phyloP scores from a whole-genome alignment of 2,113 vertebrate species.

The Pachycephala philippinensis region DNA sequence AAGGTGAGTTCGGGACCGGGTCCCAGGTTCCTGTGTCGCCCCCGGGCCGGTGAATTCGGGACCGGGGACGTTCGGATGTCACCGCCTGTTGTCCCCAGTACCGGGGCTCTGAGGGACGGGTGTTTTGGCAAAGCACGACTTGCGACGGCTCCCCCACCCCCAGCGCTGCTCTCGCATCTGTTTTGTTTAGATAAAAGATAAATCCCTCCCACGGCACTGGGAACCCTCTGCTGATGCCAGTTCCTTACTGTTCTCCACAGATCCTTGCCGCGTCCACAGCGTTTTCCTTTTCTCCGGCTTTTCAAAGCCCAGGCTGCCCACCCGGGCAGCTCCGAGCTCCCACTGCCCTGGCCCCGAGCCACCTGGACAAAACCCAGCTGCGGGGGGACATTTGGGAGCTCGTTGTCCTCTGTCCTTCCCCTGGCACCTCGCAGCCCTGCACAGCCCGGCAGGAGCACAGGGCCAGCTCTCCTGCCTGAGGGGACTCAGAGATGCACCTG shows the following conservation, averaged over 20 bases:
- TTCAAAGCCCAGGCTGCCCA: neutral
- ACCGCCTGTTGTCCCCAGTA: accelerated
- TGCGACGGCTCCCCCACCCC: neutral
- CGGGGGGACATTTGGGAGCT: neutral
- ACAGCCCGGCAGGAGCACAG: neutral
- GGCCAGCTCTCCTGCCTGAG: no score
- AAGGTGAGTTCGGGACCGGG: no score
- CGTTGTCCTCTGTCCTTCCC: neutral
- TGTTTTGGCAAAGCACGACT: neutral
- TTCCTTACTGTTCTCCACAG: accelerated
- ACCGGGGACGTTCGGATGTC: neutral
- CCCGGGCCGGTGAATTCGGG: neutral
- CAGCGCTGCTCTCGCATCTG: neutral
- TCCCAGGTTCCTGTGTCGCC: neutral
- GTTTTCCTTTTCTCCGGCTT: no score
- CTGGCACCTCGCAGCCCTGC: accelerated
- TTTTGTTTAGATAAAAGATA: no score
- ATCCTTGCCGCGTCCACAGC: neutral
- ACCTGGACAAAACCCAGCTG: neutral
- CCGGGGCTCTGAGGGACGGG: neutral
- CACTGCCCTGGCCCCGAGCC: accelerated
- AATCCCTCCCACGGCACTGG: neutral
- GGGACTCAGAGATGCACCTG: neutral
- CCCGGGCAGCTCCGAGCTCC: neutral
- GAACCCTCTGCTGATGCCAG: neutral